phyloP scores from a whole-genome alignment of 2,888 invertebrate genomes.

The Cryptocheilus praepositus region DNA sequence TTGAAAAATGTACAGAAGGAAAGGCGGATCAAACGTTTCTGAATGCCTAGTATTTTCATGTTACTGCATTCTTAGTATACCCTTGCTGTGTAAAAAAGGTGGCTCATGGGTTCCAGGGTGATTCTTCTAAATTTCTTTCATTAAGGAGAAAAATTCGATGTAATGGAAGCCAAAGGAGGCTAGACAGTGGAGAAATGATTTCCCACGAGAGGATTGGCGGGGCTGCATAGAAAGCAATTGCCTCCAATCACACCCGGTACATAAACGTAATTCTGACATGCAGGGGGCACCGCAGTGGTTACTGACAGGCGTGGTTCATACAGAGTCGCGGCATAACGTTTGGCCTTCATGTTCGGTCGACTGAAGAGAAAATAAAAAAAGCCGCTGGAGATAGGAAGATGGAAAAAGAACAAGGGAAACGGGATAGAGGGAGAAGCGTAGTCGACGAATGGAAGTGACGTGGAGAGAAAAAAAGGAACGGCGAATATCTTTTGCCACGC shows the following conservation, averaged over 20 bases:
- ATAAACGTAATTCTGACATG: conserved; percentile 5
- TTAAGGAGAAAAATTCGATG: too few species aligned
- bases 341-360: not conserved
- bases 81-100: too few species aligned
- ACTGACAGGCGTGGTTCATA: conserved; percentile 1
- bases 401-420: not conserved
- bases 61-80: too few species aligned
- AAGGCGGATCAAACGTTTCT: too few species aligned
- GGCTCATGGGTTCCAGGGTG: too few species aligned
- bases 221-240: too few species aligned
- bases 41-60: too few species aligned
- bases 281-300: conserved; percentile 5
- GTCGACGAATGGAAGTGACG: not conserved
- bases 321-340: conserved; percentile 1
- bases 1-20: too few species aligned
- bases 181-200: too few species aligned
- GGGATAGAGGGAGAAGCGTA: not conserved
- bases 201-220: too few species aligned
- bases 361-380: conserved; percentile 4
- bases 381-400: not conserved
- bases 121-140: too few species aligned
- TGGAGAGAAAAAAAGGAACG: not conserved
- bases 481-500: conserved; percentile 24
- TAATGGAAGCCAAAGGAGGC: too few species aligned
- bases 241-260: conserved; percentile 4